Percentiles rank a stretch among this genome's conserved stretches.
phyloP scores from a whole-genome alignment of 2,888 invertebrate species.

The Meteorus cinctellus region DNA sequence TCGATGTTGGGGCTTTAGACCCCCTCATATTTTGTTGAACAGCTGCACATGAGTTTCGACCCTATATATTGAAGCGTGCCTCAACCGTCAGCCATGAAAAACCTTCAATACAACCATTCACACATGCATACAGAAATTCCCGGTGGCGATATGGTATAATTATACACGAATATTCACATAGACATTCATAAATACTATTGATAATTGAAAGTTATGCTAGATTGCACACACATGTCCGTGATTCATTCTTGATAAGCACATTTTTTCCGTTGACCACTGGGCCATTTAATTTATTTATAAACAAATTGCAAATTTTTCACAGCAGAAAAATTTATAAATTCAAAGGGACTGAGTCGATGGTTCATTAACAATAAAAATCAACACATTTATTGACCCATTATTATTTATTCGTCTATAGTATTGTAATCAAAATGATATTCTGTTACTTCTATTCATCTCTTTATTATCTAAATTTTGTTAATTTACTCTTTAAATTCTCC shows the following conservation, averaged over 20 bases:
- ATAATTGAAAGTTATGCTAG: not conserved
- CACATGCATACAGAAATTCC: not conserved
- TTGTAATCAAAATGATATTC: no score
- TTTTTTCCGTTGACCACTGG: not conserved
- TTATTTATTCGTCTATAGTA: no score
- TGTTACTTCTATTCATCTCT: no score
- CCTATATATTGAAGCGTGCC: not conserved
- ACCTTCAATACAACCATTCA: conserved; percentile 4
- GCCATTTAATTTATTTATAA: not conserved
- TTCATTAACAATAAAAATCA: no score
- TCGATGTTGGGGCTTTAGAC: not conserved
- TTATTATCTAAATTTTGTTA: no score
- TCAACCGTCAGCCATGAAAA: conserved; percentile 1
- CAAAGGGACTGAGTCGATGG: no score
- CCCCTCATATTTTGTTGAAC: not conserved
- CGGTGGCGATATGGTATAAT: not conserved
- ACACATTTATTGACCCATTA: no score
- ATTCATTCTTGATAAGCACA: not conserved
- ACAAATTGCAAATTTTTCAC: no score
- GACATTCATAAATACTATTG: not conserved
- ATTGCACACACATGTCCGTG: not conserved
- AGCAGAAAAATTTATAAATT: no score
- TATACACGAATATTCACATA: not conserved
- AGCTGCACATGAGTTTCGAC: conserved; percentile 2
- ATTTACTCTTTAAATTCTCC: no score